A percentile compares a stretch with the other conserved stretches of the same genome.
Evolutionary conservation across 2,888 invertebrate genomes (phyloP).

Genomic region (Lasioglossum villosulum): DNA sequence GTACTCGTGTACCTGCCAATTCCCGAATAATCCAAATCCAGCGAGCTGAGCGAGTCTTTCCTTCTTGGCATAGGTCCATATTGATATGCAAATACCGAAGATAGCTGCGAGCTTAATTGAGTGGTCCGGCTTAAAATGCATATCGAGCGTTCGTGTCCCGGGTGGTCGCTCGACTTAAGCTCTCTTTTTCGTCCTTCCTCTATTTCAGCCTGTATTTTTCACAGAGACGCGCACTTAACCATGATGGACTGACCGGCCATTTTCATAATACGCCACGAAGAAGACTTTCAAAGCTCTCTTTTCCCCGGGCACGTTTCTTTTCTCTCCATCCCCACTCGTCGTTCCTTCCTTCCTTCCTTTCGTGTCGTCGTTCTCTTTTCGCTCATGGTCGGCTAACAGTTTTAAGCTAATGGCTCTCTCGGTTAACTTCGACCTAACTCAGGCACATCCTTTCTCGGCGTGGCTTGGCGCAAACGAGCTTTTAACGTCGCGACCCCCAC

Average conservation of each 20-base stretch:
- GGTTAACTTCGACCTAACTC: conserved; percentile 69
- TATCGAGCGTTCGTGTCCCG: conserved; percentile 36
- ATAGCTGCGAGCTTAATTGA: conserved; percentile 76
- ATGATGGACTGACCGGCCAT: conserved; percentile 52
- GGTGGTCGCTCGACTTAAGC: conserved; percentile 27
- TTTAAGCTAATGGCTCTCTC: conserved; percentile 75
- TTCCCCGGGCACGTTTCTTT: neutral
- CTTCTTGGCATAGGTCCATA: conserved; percentile 72
- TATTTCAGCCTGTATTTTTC: neutral
- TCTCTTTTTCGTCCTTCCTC: neutral
- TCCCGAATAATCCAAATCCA: conserved; percentile 58
- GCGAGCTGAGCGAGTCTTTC: conserved; percentile 51
- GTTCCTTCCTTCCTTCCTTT: neutral
- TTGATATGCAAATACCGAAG: conserved; percentile 78
- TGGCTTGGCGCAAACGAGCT: conserved; percentile 71
- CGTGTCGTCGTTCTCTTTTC: conserved; percentile 36
- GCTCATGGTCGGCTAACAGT: conserved; percentile 66
- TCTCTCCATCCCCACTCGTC: neutral
- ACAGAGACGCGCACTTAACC: conserved; percentile 27
- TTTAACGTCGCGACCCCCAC: conserved; percentile 67
- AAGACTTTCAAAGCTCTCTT: conserved; percentile 59
- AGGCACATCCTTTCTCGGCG: conserved; percentile 61
- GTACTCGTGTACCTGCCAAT: conserved; percentile 10
- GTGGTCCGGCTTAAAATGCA: conserved; percentile 73
- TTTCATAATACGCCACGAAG: conserved; percentile 61